Conservation (phyloP, 2,113 vertebrate genomes). For the Lonchura striata region DNA sequence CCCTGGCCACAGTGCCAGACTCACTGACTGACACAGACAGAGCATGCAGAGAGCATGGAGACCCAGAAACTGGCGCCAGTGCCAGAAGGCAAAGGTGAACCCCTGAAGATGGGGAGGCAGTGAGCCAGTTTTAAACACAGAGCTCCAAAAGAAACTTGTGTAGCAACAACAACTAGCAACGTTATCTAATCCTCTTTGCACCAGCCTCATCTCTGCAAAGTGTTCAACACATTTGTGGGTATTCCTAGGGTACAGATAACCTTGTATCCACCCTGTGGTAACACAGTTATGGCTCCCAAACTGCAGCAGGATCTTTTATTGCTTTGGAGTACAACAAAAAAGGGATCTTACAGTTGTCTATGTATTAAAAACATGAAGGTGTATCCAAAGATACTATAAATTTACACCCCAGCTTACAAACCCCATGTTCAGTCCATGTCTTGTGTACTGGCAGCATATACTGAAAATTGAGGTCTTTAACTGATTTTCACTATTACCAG, state of each 20-base stretch:
- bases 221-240: not conserved
- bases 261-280: not conserved
- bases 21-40: not conserved
- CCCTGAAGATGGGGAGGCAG: not conserved
- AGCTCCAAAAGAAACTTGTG: not conserved
- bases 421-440: not conserved
- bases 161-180: not conserved
- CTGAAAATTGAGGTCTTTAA: not conserved
- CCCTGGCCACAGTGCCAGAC: accelerated
- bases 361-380: not conserved
- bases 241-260: not conserved
- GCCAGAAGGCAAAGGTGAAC: not conserved
- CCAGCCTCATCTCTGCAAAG: not conserved
- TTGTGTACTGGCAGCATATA: not conserved
- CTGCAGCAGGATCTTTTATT: not conserved
- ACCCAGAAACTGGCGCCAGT: not conserved
- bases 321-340: not conserved
- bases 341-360: not conserved
- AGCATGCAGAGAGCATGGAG: accelerated
- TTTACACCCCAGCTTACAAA: not conserved
- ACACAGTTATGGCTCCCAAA: not conserved
- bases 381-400: not conserved
- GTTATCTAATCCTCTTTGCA: conserved; percentile 7
- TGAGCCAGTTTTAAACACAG: not conserved
- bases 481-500: not conserved